Evolutionary conservation across 1,140 invertebrate genomes (phyloP), one percentile per base, ranked within the genome.

Genomic region (Theocolax elegans): DNA sequence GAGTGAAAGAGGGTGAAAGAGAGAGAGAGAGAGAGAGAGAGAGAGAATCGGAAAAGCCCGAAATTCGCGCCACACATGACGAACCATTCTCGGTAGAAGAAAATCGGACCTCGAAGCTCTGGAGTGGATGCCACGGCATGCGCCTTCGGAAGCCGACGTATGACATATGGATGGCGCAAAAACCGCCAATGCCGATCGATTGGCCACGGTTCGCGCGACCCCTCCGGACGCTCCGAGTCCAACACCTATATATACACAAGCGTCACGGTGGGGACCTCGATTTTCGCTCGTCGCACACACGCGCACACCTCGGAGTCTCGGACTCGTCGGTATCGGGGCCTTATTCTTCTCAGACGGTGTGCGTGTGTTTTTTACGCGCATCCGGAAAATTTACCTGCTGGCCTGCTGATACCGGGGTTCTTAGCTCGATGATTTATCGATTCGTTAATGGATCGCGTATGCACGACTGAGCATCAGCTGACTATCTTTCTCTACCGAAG

Each of bases 141-240:
- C 67, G 76, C 77, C 71, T 49, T 58, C 17, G 13, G 17, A 21
- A 21, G 0, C 25, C 73, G 72, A 49, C 74, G 76, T 79, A 75
- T 84, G 82, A 86, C 82, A 84, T 83, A 86, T 84, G 83, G 83
- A 76, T 76, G 74, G 79, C 79, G 81, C 79, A 84, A 85, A 85
- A 84, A 85, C 78, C 81, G 75, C 79, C 83, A 80, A 83, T 84
- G 75, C 82, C 83, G 83, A 86, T 85, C 79, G 84, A 86, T 86
- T 83, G 79, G 83, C 75, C 74, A 84, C 80, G 81, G 79, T 79
- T 78, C n/a, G n/a, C n/a, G n/a, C n/a, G 77, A 81, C 79, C 78
- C 74, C 44, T 42, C 46, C 13, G 23, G 27, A 40, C 64, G 71
- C 65, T 64, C 67, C 72, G 71, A 27, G 31, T 35, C 21, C 68